These are phyloP conservation scores for Steinernema feltiae DNA, from an alignment of 1,140 invertebrate species.

Conservation along the genomic window DNA sequence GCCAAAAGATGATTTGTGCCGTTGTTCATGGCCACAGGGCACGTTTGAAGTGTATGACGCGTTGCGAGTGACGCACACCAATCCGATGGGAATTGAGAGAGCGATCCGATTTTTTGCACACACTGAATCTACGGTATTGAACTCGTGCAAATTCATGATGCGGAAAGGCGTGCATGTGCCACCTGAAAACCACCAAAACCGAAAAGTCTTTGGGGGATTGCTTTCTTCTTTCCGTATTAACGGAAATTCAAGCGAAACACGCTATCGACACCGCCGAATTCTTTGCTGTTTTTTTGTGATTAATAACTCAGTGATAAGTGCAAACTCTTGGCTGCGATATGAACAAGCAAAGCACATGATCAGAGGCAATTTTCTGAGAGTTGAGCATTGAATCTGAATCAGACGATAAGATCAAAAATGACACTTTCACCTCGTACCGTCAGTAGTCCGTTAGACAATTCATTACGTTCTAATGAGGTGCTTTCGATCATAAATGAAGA, in stretches of 20 bases:
- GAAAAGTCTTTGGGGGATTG: not conserved
- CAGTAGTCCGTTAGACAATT: no score
- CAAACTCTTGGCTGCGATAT: no score
- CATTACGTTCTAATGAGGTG: no score
- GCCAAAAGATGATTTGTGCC: constrained; percentile 13
- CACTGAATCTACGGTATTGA: not conserved
- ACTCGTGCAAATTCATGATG: not conserved
- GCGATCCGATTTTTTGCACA: not conserved
- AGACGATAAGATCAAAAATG: no score
- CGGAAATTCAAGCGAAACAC: not conserved
- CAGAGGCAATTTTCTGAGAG: no score
- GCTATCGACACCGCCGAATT: not conserved
- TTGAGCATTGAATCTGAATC: no score
- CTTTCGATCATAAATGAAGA: no score
- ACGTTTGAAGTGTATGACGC: not conserved
- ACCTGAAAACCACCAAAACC: not conserved
- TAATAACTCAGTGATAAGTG: not conserved
- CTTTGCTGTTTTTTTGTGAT: no score
- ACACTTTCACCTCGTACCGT: no score
- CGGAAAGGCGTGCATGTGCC: not conserved
- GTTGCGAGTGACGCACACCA: not conserved
- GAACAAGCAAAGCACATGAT: no score
- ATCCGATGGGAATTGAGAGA: not conserved
- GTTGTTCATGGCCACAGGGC: not conserved
- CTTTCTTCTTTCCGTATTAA: not conserved